Base-by-base conservation (phyloP, 2,888 invertebrate genomes). In the Cacoxenus indagator region DNA sequence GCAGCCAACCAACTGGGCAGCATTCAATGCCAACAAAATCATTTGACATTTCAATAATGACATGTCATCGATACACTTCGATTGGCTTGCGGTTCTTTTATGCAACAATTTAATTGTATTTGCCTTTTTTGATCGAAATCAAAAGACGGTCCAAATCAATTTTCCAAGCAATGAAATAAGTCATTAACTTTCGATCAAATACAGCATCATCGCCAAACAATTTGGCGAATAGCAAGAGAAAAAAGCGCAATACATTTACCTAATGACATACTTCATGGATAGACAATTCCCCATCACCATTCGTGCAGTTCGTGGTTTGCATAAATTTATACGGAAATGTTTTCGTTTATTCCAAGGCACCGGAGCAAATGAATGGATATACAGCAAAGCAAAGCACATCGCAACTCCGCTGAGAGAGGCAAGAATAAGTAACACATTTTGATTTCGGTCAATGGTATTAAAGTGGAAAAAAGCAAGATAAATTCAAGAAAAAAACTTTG, bases 161-260 rank as follows among this genome's bases (percentile, higher is more conserved):
- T 69, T 71, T 69, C 67, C 65, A 69, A 65, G 45, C 71, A 71
- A 69, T 71, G 67, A 64, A 67, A 65, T 69, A 69, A 62, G 43
- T 65, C 62, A 69, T 71, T 67, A 69, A 48, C 14, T 26, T 59
- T 57, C 17, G 37, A 46, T 59, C 64, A 68, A 59, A 46, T 22
- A 43, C 65, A 55, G 57, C 64, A 37, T 17, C 29, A 55, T 29
- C 54, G 9, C 0, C 43, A 61, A 17, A 5, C 61, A 1, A 48
- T 31, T 0, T 8, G 0, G 14, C 6, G 48, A 48, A n/a, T 5
- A 29, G 11, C 17, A 62, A 43, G 17, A 51, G 17, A 17, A 43
- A 69, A 69, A 69, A 64, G 6, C 64, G 69, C 62, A 69, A 64
- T 54, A 66, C 69, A 69, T 66, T 66, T 62, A 66, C 66, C 64